Conservation (phyloP, 2,797 vertebrate species). For the Psittacula echo region DNA sequence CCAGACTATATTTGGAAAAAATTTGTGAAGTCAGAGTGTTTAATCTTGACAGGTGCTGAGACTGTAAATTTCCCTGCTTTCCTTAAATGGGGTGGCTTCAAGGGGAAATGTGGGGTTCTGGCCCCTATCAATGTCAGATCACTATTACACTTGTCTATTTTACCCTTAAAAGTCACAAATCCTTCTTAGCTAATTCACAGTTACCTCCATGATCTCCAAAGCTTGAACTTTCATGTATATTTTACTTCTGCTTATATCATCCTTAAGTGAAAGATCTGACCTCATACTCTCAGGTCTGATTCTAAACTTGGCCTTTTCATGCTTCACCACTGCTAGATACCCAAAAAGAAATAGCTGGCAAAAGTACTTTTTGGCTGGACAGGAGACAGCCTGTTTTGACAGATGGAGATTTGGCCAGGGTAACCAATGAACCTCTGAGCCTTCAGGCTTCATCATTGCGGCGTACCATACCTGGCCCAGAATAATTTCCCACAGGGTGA, state of each 20-base stretch:
- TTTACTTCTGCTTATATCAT: not conserved
- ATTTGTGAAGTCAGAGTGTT: not conserved
- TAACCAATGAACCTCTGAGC: not conserved
- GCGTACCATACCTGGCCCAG: not conserved
- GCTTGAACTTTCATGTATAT: not conserved
- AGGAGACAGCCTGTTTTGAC: not conserved
- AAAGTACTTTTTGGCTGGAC: not conserved
- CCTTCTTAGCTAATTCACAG: not conserved
- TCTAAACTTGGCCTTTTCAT: not conserved
- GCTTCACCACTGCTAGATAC: not conserved
- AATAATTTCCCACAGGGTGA: not conserved
- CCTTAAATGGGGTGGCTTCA: not conserved
- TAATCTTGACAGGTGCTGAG: not conserved
- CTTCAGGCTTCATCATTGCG: not conserved
- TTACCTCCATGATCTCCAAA: not conserved
- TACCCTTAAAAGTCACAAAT: not conserved
- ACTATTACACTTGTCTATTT: not conserved
- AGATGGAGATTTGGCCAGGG: not conserved
- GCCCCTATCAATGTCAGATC: not conserved
- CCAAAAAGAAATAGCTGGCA: not conserved
- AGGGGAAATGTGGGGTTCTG: not conserved
- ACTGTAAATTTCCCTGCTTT: not conserved
- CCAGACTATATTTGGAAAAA: not conserved
- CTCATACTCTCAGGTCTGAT: not conserved
- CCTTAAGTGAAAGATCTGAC: not conserved